These are phyloP conservation scores for Apoda limacodes DNA, from an alignment of 2,888 invertebrate species.

Conservation along the genomic window DNA sequence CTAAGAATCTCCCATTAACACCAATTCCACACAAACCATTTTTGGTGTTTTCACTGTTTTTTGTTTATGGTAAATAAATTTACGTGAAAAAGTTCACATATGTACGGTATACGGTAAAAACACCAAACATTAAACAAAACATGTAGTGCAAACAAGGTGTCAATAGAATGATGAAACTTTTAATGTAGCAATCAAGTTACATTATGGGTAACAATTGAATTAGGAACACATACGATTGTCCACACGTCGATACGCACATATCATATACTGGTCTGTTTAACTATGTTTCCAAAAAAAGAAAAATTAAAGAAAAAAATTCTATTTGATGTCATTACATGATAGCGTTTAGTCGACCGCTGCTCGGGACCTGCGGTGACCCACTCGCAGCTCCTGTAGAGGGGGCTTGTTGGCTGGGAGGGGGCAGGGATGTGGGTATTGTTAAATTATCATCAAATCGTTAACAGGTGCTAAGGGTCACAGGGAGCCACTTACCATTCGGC, in stretches of 20 bases:
- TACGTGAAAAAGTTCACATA: no score
- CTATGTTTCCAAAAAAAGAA: constrained; percentile 57
- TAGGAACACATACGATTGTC: constrained; percentile 58
- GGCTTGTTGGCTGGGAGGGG: constrained; percentile 35
- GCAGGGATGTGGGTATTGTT: constrained; percentile 29
- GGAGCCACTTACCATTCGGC: constrained; percentile 1
- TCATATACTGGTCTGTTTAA: constrained; percentile 54
- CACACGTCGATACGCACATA: constrained; percentile 67
- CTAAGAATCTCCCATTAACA: no score
- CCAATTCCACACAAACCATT: no score
- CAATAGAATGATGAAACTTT: no score
- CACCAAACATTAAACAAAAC: no score
- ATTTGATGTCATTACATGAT: constrained; percentile 63
- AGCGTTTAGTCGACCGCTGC: constrained; percentile 43
- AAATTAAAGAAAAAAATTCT: constrained; percentile 51
- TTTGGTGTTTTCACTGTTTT: no score
- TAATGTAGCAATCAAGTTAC: constrained; percentile 32
- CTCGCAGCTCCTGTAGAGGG: constrained; percentile 42
- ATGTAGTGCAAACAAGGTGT: no score
- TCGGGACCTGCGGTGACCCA: constrained; percentile 33
- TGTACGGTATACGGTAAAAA: no score
- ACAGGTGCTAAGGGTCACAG: constrained; percentile 13
- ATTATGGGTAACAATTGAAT: constrained; percentile 42
- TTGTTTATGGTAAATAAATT: no score
- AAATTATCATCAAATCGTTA: constrained; percentile 23